phyloP scores from a whole-genome alignment of 2,888 invertebrate genomes.

The Cordylochernes scorpioides region DNA sequence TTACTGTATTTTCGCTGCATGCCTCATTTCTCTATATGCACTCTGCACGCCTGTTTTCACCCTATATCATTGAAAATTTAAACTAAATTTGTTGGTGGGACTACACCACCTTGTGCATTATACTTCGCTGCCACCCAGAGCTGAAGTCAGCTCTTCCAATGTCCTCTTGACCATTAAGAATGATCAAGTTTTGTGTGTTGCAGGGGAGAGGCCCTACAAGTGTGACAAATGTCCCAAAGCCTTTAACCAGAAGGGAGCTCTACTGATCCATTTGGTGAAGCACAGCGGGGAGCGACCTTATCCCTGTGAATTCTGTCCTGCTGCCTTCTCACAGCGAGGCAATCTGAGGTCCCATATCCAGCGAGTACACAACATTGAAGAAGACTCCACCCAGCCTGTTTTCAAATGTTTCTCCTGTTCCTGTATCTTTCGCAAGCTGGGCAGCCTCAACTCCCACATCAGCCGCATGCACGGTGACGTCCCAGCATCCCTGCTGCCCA shows the following conservation, averaged over 20 bases:
- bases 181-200: not conserved
- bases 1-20: no score
- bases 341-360: conserved; percentile 32
- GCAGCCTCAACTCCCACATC: conserved; percentile 38
- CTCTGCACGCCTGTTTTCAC: no score
- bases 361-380: conserved; percentile 23
- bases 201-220: conserved; percentile 24
- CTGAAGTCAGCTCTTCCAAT: no score
- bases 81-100: not conserved
- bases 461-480: conserved; percentile 11
- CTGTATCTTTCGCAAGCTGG: conserved; percentile 37
- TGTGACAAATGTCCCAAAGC: conserved; percentile 22
- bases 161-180: no score
- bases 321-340: conserved; percentile 27
- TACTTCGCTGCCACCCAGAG: no score
- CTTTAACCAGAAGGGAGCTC: conserved; percentile 25
- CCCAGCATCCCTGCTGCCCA: not conserved
- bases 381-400: conserved; percentile 25
- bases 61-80: not conserved
- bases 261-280: conserved; percentile 23
- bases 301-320: conserved; percentile 23
- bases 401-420: conserved; percentile 37
- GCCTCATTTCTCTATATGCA: no score
- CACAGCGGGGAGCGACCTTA: conserved; percentile 28
- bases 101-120: not conserved